Percentiles rank a stretch among this genome's conserved stretches.
These are phyloP conservation scores for Eumerus sabulonum DNA, from an alignment of 2,888 invertebrate species.

Conservation along the genomic window DNA sequence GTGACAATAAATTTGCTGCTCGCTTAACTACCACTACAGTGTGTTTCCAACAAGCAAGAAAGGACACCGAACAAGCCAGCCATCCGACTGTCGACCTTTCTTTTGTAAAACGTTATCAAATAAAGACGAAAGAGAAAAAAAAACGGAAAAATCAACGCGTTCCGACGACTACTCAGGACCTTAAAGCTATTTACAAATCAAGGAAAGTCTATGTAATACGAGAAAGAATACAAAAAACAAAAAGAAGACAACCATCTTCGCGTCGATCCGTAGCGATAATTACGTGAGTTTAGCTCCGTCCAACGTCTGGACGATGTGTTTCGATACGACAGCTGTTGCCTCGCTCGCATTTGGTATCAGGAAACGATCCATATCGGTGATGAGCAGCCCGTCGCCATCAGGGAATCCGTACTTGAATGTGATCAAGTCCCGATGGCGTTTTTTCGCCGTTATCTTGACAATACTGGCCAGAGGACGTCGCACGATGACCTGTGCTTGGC, in stretches of 20 bases:
- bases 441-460: constrained; percentile 98
- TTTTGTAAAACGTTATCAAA: constrained; percentile 53
- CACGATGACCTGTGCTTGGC: constrained; percentile 91
- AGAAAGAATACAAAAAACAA: neutral
- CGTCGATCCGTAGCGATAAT: constrained; percentile 45
- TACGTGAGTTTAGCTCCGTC: constrained; percentile 75
- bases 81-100: constrained; percentile 5
- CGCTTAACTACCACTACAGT: constrained; percentile 17
- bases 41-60: neutral
- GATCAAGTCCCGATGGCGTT: constrained; percentile 95
- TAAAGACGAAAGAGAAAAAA: constrained; percentile 38
- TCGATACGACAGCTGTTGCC: constrained; percentile 93
- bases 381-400: constrained; percentile 88
- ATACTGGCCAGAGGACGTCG: constrained; percentile 93
- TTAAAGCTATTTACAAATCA: constrained; percentile 65
- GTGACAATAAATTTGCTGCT: constrained; percentile 19
- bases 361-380: constrained; percentile 95
- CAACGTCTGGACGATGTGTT: constrained; percentile 87
- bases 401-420: constrained; percentile 97
- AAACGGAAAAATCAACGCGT: constrained; percentile 12
- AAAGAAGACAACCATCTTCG: neutral
- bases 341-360: constrained; percentile 94
- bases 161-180: constrained; percentile 29
- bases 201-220: constrained; percentile 18
- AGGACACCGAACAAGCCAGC: constrained; percentile 11